Percentiles rank a stretch among this genome's conserved stretches.
Evolutionary conservation across 2,113 vertebrate species (phyloP).

Genomic region (Gambusia affinis): DNA sequence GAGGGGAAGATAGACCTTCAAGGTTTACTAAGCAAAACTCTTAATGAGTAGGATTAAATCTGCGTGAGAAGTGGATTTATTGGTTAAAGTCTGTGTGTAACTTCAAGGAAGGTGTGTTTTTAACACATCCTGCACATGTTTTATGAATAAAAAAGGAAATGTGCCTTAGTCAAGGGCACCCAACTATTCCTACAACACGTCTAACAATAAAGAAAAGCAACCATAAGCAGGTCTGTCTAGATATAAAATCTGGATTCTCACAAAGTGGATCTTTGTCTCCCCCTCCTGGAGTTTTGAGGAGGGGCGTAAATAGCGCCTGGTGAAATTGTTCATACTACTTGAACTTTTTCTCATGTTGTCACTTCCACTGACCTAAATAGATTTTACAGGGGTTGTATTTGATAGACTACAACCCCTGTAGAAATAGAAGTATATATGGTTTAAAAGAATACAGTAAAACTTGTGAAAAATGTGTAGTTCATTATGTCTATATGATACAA

Average conservation of each 20-base stretch:
- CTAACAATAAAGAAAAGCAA: neutral
- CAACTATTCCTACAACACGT: neutral
- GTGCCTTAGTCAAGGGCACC: neutral
- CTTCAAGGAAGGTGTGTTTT: neutral
- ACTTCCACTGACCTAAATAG: neutral
- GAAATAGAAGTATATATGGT: too few species aligned
- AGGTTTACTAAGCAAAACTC: slow-evolving; percentile 17
- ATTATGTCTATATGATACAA: too few species aligned
- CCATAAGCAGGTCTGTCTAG: neutral
- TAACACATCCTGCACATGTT: neutral
- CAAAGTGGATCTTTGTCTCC: slow-evolving; percentile 68
- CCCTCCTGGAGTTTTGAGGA: slow-evolving; percentile 62
- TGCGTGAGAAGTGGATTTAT: neutral
- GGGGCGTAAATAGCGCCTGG: neutral
- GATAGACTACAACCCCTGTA: neutral
- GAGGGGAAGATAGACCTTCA: slow-evolving; percentile 26
- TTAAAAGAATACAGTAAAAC: too few species aligned
- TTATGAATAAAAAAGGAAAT: neutral
- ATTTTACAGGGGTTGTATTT: too few species aligned
- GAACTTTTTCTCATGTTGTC: neutral
- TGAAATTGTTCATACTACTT: neutral
- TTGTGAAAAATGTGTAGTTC: too few species aligned
- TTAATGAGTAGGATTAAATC: neutral
- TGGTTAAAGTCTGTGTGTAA: neutral
- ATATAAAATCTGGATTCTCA: neutral